Evolutionary conservation across 2,888 invertebrate genomes (phyloP), one percentile per base, ranked within the genome.

Genomic region (Trichopria drosophilae): DNA sequence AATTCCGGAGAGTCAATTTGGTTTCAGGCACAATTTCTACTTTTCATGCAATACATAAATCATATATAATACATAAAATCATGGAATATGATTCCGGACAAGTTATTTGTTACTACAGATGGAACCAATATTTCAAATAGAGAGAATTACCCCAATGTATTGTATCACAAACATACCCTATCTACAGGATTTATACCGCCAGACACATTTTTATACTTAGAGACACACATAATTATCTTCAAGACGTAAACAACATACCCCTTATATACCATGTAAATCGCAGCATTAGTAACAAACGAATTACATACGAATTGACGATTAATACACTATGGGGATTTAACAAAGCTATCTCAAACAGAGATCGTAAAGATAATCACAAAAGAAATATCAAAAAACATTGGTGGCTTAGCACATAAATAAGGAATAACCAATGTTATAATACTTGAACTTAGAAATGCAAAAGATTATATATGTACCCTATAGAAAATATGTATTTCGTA

Each of bases 1-100:
- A 6, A 55, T 62, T 0, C 46, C 52, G 6, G 46, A 58, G 6
- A 20, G 18, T 2, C 61, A 63, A 51, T 63, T 60, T 15, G 60
- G 61, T 0, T 60, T 61, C 39, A 32, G 54, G 9, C 36, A 44
- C 6, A 47, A 54, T 3, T 16, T 63, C 61, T 0, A 63, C 60
- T 1, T 29, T 43, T 3, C 61, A 62, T 19, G 61, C 59, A 2
- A 56, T 59, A 2, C 42, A 44, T 7, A 56, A 59, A 41, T 61
- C 4, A n/a, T 26, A 0, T 55, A 57, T 1, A 57, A 58, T 29
- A 28, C 54, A 13, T 16, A 16, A 10, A 24, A n/a, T n/a, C 37
- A 2, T 36, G 35, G 18, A 26, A 28, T 12, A 45, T 36, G 28
- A 28, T 45, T 1, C 28, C 28, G 3, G 19, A 24, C 3, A 45